phyloP scores from a whole-genome alignment of 2,888 invertebrate species.

The Drosophila emarginata region DNA sequence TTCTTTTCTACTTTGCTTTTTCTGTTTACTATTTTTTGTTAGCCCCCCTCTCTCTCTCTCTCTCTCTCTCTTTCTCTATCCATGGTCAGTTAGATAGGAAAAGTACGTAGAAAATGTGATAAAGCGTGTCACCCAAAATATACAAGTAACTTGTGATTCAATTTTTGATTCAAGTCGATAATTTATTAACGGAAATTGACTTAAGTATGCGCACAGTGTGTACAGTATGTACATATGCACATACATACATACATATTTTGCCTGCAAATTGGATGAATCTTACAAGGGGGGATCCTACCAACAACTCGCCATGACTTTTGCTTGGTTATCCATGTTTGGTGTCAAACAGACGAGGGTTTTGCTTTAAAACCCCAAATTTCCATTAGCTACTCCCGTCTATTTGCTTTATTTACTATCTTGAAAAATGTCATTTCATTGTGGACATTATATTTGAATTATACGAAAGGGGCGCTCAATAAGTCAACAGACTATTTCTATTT shows the following conservation, averaged over 20 bases:
- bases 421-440: too few relatives aligned
- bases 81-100: slow-evolving; percentile 2
- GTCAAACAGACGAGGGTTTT: too few relatives aligned
- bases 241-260: too few relatives aligned
- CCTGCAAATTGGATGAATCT: neutral
- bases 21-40: neutral
- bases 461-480: too few relatives aligned
- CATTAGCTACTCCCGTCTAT: neutral
- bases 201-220: neutral
- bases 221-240: too few relatives aligned
- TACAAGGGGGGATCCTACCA: neutral
- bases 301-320: neutral
- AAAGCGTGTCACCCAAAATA: slow-evolving; percentile 1
- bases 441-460: too few relatives aligned
- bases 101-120: slow-evolving; percentile 4
- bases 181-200: neutral
- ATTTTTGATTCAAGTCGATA: slow-evolving; percentile 5
- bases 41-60: neutral
- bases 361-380: neutral
- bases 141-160: neutral
- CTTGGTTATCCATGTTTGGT: too few relatives aligned
- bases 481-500: too few relatives aligned
- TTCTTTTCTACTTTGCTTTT: slow-evolving; percentile 8
- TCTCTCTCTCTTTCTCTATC: neutral
- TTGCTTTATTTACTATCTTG: neutral